Percentiles rank a stretch among this genome's conserved stretches.
Conservation (phyloP, 2,888 invertebrate genomes). For the Stictocephala bisonia region DNA sequence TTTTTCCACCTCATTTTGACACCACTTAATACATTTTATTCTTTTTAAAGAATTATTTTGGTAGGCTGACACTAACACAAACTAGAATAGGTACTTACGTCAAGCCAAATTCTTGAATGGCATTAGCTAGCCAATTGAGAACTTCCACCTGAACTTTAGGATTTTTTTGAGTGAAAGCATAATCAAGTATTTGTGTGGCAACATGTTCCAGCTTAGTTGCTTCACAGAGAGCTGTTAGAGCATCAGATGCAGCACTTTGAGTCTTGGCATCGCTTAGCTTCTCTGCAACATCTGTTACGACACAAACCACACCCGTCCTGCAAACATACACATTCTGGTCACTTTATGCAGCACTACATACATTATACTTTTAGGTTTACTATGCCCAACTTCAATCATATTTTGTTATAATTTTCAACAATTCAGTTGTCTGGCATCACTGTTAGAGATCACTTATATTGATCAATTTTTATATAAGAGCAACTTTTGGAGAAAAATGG, state of each 20-base stretch:
- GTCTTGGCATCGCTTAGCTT: conserved; percentile 87
- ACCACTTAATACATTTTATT: no score
- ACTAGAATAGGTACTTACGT: conserved; percentile 69
- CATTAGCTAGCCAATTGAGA: conserved; percentile 80
- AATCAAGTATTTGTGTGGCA: conserved; percentile 76
- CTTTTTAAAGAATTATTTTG: not conserved
- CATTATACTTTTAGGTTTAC: no score
- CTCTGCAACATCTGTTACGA: conserved; percentile 83
- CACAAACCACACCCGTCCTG: conserved; percentile 78
- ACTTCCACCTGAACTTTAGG: conserved; percentile 92
- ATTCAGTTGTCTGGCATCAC: no score
- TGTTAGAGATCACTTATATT: no score
- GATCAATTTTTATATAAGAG: no score
- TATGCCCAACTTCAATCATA: not conserved
- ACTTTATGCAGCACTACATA: not conserved
- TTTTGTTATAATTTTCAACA: not conserved
- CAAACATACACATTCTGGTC: not conserved
- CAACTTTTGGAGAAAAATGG: no score
- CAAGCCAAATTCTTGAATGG: conserved; percentile 89
- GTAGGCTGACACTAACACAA: no score
- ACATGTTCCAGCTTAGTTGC: conserved; percentile 81
- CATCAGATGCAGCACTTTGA: conserved; percentile 73
- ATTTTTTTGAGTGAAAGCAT: conserved; percentile 87
- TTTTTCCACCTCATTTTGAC: no score
- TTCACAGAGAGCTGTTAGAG: conserved; percentile 81